Percentiles rank a stretch among this genome's conserved stretches.
Conservation (phyloP, 1,140 invertebrate genomes). For the Micrasema minimum region DNA sequence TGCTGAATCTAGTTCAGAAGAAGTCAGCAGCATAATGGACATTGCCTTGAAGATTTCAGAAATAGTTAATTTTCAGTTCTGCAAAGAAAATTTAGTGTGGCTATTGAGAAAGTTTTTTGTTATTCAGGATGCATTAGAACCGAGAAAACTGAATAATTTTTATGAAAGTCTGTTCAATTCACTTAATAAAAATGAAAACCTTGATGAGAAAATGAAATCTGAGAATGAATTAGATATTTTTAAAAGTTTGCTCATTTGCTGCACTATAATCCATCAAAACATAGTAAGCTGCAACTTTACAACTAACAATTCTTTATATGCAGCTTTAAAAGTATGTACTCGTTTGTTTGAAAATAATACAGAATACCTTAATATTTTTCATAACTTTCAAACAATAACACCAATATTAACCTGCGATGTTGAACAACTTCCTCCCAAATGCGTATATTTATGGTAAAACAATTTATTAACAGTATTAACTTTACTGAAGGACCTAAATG, state of each 20-base stretch:
- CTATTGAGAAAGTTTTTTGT: conserved; percentile 39
- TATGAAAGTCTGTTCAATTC: conserved; percentile 39
- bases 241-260: conserved; percentile 37
- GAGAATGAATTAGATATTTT: conserved; percentile 28
- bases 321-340: conserved; percentile 20
- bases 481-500: neutral
- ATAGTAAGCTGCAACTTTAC: conserved; percentile 16
- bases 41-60: conserved; percentile 32
- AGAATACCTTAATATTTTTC: conserved; percentile 22
- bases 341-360: conserved; percentile 25
- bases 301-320: neutral
- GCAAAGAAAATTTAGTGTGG: conserved; percentile 42
- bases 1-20: neutral
- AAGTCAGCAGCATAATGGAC: conserved; percentile 10
- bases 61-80: conserved; percentile 28
- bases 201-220: neutral
- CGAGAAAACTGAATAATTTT: conserved; percentile 4
- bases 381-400: conserved; percentile 5
- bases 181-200: conserved; percentile 19
- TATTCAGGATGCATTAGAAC: conserved; percentile 13
- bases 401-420: conserved; percentile 16
- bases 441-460: conserved; percentile 4
- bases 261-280: conserved; percentile 38
- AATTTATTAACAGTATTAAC: conserved; percentile 16
- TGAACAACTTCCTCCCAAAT: conserved; percentile 8